Percentiles rank a stretch among this genome's conserved stretches.
phyloP scores from a whole-genome alignment of 2,888 invertebrate genomes.

The Tiliacea citrago region DNA sequence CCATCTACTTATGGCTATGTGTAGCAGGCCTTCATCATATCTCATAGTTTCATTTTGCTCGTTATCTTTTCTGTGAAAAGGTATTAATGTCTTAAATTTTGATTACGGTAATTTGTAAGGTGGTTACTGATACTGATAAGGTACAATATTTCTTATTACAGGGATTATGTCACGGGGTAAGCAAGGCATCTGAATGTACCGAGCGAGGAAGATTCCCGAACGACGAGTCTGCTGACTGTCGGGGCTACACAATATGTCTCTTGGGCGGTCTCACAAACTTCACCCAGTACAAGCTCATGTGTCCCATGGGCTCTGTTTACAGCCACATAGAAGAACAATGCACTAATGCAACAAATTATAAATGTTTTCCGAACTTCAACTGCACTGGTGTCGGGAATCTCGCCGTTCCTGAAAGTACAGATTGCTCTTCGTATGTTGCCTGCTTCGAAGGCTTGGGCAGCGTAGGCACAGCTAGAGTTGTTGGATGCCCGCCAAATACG shows the following conservation, averaged over 20 bases:
- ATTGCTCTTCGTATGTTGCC: constrained; percentile 78
- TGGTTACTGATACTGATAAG: constrained; percentile 53
- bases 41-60: constrained; percentile 6
- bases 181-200: constrained; percentile 74
- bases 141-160: constrained; percentile 72
- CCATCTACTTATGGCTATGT: not conserved
- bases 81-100: constrained; percentile 51
- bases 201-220: constrained; percentile 82
- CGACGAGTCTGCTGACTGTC: constrained; percentile 77
- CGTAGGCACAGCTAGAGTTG: constrained; percentile 77
- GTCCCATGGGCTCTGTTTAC: constrained; percentile 81
- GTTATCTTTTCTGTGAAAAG: constrained; percentile 45
- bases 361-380: constrained; percentile 76
- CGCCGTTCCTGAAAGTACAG: constrained; percentile 59
- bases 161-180: constrained; percentile 74
- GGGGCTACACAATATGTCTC: constrained; percentile 84
- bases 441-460: constrained; percentile 77
- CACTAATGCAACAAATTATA: constrained; percentile 81
- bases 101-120: constrained; percentile 57
- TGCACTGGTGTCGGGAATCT: constrained; percentile 77
- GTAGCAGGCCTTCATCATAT: constrained; percentile 11
- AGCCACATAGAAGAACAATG: constrained; percentile 82
- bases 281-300: constrained; percentile 79
- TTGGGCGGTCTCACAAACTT: constrained; percentile 72
- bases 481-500: constrained; percentile 74